A percentile compares a stretch with the other conserved stretches of the same genome.
Conservation (phyloP, 2,888 invertebrate species). For the Stictocephala bisonia region DNA sequence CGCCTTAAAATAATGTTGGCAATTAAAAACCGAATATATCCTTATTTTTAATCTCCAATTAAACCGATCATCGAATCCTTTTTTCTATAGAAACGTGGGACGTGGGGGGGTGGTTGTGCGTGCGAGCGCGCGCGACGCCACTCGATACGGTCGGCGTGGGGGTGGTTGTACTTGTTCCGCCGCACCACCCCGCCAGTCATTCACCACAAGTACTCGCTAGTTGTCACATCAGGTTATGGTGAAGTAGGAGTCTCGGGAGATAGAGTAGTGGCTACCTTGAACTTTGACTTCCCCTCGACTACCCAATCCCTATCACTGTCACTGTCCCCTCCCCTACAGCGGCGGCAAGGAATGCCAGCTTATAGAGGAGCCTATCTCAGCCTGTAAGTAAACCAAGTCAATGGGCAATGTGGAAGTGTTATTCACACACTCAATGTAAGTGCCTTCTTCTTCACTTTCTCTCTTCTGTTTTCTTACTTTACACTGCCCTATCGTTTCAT, state of each 20-base stretch:
- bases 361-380: slow-evolving; percentile 60
- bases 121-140: neutral
- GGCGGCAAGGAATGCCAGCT: slow-evolving; percentile 59
- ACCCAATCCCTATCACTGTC: slow-evolving; percentile 58
- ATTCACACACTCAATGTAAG: slow-evolving; percentile 44
- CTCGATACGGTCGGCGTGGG: neutral
- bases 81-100: too few species aligned
- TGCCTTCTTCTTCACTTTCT: slow-evolving; percentile 40
- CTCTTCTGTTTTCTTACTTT: slow-evolving; percentile 4
- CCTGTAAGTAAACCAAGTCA: slow-evolving; percentile 57
- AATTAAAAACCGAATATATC: too few species aligned
- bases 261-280: slow-evolving; percentile 47
- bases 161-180: neutral
- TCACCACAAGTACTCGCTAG: neutral
- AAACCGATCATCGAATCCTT: too few species aligned
- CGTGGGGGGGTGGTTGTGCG: too few species aligned
- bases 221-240: slow-evolving; percentile 19
- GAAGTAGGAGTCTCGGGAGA: slow-evolving; percentile 44
- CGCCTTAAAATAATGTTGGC: too few species aligned
- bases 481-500: too few species aligned
- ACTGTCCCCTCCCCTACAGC: slow-evolving; percentile 59
- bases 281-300: slow-evolving; percentile 12
- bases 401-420: slow-evolving; percentile 44
- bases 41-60: too few species aligned
- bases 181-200: neutral